Base-by-base conservation (phyloP, 2,113 vertebrate species). In the Pogonocichla stellata region DNA sequence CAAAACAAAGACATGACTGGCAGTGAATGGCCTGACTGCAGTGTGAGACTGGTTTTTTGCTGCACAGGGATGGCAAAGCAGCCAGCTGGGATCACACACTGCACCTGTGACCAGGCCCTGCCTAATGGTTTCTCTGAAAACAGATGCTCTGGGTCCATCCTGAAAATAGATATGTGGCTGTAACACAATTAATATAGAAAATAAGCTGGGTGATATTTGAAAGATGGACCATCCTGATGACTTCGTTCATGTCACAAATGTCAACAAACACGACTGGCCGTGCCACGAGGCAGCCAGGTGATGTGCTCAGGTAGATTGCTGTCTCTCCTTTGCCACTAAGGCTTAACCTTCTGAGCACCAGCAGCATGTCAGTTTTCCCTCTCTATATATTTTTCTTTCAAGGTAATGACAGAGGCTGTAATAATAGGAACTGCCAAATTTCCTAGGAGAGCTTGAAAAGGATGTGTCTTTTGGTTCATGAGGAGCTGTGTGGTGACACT, bases 391-490 rank as follows among this genome's bases (percentile, higher is more conserved):
- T 93, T 93, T 92, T 92, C 86, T 96, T 94, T 87, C 48, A 86
- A 69, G 24, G 26, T 92, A 93, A 80, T 91, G 69, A 47, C 20
- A 66, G 74, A 8, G 74, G 57, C 43, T 94, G 86, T 96, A 88
- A 74, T 90, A 90, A 81, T 34, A 72, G 61, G 50, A 95, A 56
- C 90, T 93, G 77, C 72, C 61, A 74, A 64, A 94, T 74, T 89
- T 81, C 47, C 48, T 48, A 33, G 85, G 62, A 88, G 73, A 78
- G 28, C 75, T 95, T 78, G 83, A 95, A 92, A 88, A 88, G 84
- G 53, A 73, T 61, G 29, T 43, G 26, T 74, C 69, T 31, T 64
- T 94, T 34, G 34, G 20, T 86, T 93, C 53, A 19, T 10, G 51
- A 80, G 61, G 61, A 85, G 45, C 58, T 72, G 34, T 56, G 11